phyloP scores from a whole-genome alignment of 2,113 vertebrate genomes.

The Gymnocephalus cernua region DNA sequence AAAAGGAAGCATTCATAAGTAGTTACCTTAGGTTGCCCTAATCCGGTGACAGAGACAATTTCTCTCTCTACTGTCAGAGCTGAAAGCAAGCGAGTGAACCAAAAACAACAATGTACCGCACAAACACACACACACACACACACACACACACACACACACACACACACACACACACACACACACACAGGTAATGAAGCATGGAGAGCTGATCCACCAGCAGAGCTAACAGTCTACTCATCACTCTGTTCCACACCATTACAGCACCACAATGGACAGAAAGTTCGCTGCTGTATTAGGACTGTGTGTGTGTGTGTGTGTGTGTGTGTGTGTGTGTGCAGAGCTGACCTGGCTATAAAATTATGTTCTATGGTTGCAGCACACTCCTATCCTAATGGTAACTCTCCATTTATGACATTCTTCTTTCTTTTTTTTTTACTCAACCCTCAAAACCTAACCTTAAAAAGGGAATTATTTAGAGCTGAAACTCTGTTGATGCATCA shows the following conservation, averaged over 20 bases:
- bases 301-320: conserved; percentile 21
- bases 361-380: conserved; percentile 23
- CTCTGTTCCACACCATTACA: conserved; percentile 79
- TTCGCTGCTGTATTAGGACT: conserved; percentile 34
- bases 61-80: conserved; percentile 35
- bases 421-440: neutral
- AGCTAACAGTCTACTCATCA: conserved; percentile 74
- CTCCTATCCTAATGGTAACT: neutral
- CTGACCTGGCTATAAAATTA: conserved; percentile 43
- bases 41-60: conserved; percentile 24
- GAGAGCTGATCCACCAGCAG: conserved; percentile 59
- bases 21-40: conserved; percentile 57
- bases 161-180: conserved; percentile 35
- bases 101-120: conserved; percentile 56
- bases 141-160: conserved; percentile 30
- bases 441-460: neutral
- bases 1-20: conserved; percentile 16
- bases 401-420: neutral
- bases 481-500: neutral
- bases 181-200: conserved; percentile 76
- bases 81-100: conserved; percentile 56
- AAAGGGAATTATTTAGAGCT: neutral
- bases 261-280: conserved; percentile 68
- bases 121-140: conserved; percentile 34
- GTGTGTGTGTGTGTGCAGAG: neutral